These are phyloP conservation scores for Lanius collurio DNA, from an alignment of 2,113 vertebrate genomes.

Conservation along the genomic window DNA sequence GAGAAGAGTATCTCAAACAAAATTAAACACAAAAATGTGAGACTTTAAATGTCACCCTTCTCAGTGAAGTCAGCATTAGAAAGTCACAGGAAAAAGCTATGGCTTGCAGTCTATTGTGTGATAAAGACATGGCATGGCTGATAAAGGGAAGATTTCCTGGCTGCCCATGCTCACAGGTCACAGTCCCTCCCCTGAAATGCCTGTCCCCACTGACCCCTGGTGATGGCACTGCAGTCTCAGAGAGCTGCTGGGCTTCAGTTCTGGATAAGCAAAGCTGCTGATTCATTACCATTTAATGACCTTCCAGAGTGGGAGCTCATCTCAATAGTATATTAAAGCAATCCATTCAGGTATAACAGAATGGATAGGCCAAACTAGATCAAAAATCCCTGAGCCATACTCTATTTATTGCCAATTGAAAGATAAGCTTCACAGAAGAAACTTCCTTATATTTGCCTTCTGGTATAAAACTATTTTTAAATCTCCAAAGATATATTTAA, in stretches of 20 bases:
- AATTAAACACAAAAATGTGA: neutral
- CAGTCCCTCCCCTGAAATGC: neutral
- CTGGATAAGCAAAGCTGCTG: neutral
- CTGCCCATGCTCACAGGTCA: neutral
- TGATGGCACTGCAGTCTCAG: neutral
- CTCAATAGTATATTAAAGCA: constrained; percentile 51
- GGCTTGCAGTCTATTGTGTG: neutral
- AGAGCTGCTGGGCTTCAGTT: neutral
- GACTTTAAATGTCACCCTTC: constrained; percentile 7
- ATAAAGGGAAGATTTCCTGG: neutral
- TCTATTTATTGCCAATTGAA: constrained; percentile 32
- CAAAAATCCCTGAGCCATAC: constrained; percentile 41
- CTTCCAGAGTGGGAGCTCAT: constrained; percentile 38
- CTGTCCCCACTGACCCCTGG: neutral
- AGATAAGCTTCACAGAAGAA: constrained; percentile 38
- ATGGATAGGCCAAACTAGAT: constrained; percentile 45
- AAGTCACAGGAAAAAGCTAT: neutral
- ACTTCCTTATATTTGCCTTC: constrained; percentile 18
- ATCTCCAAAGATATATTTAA: constrained; percentile 27
- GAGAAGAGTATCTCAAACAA: neutral
- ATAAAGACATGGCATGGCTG: neutral
- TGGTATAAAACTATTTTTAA: constrained; percentile 42
- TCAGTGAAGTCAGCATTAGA: neutral
- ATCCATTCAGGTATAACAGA: constrained; percentile 48
- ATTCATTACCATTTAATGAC: constrained; percentile 35